Conservation (phyloP, 2,888 invertebrate genomes). For the Lingula anatina region DNA sequence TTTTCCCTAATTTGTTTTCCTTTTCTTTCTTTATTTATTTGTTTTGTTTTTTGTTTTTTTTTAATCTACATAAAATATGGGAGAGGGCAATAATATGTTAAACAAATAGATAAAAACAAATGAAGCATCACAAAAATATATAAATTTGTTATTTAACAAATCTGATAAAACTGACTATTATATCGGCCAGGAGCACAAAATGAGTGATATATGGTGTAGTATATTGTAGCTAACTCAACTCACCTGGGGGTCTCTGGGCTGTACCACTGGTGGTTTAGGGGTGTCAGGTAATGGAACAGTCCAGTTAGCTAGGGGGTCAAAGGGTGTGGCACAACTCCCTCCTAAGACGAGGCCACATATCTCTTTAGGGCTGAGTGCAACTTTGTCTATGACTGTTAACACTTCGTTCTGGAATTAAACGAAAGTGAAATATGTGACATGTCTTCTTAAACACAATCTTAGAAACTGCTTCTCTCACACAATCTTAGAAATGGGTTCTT, state of each 20-base stretch:
- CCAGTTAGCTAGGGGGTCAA: conserved; percentile 78
- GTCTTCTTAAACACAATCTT: no score
- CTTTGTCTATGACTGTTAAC: conserved; percentile 67
- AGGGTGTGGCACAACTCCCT: conserved; percentile 84
- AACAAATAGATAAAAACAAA: no score
- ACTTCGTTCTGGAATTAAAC: conserved; percentile 66
- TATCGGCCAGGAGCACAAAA: neutral
- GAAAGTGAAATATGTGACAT: conserved; percentile 4
- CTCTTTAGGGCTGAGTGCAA: conserved; percentile 79
- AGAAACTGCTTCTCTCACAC: no score
- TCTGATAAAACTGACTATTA: neutral
- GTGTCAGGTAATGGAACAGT: conserved; percentile 32
- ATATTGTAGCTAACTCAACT: neutral
- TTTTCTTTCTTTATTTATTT: neutral
- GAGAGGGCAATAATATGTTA: no score
- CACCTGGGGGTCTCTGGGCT: conserved; percentile 28
- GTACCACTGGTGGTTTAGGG: conserved; percentile 32
- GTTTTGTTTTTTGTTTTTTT: no score
- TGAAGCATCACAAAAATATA: no score
- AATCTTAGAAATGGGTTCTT: no score
- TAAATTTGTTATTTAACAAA: no score
- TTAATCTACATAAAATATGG: no score
- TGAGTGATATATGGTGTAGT: neutral
- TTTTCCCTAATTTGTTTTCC: neutral
- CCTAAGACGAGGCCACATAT: conserved; percentile 91